These are phyloP conservation scores for Ranitomeya variabilis DNA, from an alignment of 2,113 vertebrate species.

Conservation along the genomic window DNA sequence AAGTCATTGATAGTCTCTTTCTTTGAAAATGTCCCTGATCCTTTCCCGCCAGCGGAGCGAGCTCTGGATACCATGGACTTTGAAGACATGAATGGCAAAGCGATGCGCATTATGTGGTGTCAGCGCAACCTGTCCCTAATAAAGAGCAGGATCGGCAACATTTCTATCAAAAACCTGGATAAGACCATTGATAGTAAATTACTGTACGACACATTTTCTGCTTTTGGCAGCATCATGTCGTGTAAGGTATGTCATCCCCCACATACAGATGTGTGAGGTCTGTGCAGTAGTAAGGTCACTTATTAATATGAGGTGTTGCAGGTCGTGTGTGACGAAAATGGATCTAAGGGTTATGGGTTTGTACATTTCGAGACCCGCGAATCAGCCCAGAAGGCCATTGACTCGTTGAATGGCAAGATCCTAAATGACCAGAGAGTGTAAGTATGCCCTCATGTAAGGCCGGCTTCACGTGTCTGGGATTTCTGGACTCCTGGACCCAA, in stretches of 20 bases:
- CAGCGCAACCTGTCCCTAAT: slow-evolving; percentile 96
- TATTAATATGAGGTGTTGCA: too few species aligned
- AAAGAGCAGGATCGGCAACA: slow-evolving; percentile 97
- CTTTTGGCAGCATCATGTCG: slow-evolving; percentile 97
- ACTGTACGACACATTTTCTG: slow-evolving; percentile 97
- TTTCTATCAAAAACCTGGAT: slow-evolving; percentile 98
- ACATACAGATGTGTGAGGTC: background rate
- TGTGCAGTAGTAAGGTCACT: background rate
- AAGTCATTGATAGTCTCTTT: background rate
- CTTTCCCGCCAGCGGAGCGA: slow-evolving; percentile 81
- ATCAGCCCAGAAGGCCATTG: slow-evolving; percentile 97
- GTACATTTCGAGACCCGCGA: slow-evolving; percentile 99
- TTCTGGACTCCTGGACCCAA: too few species aligned
- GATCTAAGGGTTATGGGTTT: slow-evolving; percentile 98
- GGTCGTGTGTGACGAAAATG: slow-evolving; percentile 99
- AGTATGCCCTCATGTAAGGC: slow-evolving; percentile 67
- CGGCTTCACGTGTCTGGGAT: background rate
- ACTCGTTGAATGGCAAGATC: slow-evolving; percentile 99
- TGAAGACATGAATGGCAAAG: slow-evolving; percentile 97
- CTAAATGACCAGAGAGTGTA: slow-evolving; percentile 99
- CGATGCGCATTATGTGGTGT: slow-evolving; percentile 99
- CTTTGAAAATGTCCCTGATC: background rate
- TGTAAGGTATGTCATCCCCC: slow-evolving; percentile 85
- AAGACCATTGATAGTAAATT: slow-evolving; percentile 99
- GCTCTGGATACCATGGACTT: slow-evolving; percentile 99